Evolutionary conservation across 2,797 vertebrate genomes (phyloP).

Genomic region (Catharus ustulatus): DNA sequence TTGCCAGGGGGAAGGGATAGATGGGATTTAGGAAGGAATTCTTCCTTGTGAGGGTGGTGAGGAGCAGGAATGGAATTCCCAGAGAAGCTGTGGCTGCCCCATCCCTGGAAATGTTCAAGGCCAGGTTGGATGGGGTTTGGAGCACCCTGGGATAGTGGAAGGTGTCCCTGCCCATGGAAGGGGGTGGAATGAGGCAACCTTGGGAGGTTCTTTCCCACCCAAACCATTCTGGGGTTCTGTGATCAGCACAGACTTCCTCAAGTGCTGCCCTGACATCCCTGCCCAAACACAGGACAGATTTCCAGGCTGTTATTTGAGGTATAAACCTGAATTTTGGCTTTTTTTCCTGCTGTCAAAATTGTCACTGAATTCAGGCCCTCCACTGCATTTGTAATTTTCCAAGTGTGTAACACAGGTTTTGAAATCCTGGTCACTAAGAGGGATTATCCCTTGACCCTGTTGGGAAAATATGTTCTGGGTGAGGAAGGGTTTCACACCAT

Average conservation of each 20-base stretch:
- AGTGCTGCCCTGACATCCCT: not conserved
- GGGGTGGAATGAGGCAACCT: not conserved
- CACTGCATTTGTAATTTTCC: not conserved
- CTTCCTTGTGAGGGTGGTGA: fast-evolving
- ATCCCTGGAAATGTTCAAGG: not conserved
- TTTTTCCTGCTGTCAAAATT: not conserved
- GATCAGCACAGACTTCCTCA: not conserved
- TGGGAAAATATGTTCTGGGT: not conserved
- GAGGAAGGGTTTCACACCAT: not conserved
- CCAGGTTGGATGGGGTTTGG: fast-evolving
- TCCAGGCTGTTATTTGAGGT: not conserved
- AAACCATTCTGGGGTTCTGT: not conserved
- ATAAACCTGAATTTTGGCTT: not conserved
- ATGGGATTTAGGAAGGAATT: not conserved
- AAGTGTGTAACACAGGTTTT: not conserved
- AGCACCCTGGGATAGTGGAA: not conserved
- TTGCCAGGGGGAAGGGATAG: not conserved
- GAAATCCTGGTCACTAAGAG: not conserved
- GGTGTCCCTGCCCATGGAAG: not conserved
- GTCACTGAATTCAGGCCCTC: not conserved
- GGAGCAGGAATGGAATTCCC: fast-evolving
- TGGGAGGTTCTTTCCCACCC: not conserved
- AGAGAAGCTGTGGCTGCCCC: not conserved
- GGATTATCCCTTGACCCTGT: not conserved
- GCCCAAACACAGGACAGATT: not conserved